Evolutionary conservation across 2,888 invertebrate genomes (phyloP).

Genomic region (Acrobasis suavella): DNA sequence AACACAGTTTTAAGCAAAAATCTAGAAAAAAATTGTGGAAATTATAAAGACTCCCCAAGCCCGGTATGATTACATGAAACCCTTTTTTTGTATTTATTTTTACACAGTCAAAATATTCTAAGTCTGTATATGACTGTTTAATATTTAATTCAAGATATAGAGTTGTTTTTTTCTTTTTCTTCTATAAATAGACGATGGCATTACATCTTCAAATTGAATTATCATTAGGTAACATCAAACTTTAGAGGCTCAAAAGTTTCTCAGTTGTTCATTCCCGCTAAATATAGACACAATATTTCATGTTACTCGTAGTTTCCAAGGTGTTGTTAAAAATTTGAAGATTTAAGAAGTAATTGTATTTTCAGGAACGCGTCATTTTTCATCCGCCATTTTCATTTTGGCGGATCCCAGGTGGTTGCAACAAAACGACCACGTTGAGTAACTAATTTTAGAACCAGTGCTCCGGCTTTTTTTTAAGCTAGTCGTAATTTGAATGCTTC

Average conservation of each 20-base stretch:
- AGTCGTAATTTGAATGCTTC: not conserved
- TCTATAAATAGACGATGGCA: too few relatives aligned
- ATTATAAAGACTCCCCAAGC: too few relatives aligned
- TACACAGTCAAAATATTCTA: too few relatives aligned
- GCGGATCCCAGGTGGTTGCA: conserved; percentile 3
- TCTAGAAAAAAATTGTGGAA: too few relatives aligned
- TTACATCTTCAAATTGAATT: too few relatives aligned
- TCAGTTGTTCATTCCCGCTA: not conserved
- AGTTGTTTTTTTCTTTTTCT: too few relatives aligned
- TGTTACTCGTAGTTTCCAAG: not conserved
- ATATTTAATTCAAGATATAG: too few relatives aligned
- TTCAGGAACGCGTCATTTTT: conserved; percentile 2
- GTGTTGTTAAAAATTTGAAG: not conserved
- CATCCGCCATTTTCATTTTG: conserved; percentile 8
- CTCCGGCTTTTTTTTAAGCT: not conserved
- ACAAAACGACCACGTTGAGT: not conserved
- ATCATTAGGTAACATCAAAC: not conserved
- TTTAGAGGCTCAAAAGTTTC: not conserved
- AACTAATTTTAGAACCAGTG: conserved; percentile 7
- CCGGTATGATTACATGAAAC: too few relatives aligned
- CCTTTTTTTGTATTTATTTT: too few relatives aligned
- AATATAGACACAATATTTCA: conserved; percentile 2
- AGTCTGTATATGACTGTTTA: too few relatives aligned
- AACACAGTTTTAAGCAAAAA: too few relatives aligned
- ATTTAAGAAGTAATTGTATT: not conserved